Evolutionary conservation across 2,113 vertebrate genomes (phyloP).

Genomic region (Cardinalis cardinalis): DNA sequence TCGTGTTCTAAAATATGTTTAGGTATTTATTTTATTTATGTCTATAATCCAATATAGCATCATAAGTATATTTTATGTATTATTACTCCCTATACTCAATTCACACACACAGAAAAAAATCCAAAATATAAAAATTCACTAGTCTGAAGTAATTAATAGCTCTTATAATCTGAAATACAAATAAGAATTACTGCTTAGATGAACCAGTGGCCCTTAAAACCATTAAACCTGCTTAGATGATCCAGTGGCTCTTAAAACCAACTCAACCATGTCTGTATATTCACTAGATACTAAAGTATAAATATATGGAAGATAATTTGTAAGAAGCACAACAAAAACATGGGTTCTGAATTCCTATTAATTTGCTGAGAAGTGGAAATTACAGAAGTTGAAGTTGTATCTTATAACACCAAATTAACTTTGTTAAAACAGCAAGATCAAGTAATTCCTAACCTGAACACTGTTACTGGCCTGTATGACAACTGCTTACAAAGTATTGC

Average conservation of each 20-base stretch:
- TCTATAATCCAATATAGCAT: not conserved
- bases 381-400: not conserved
- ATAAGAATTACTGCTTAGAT: not conserved
- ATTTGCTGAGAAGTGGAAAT: not conserved
- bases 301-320: not conserved
- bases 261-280: not conserved
- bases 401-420: not conserved
- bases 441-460: not conserved
- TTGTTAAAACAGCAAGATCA: not conserved
- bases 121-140: not conserved
- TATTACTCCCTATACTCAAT: not conserved
- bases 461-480: not conserved
- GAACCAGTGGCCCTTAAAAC: not conserved
- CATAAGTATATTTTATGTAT: not conserved
- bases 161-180: conserved; percentile 1
- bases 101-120: not conserved
- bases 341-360: not conserved
- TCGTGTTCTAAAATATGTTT: not conserved
- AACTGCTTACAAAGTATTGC: not conserved
- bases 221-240: not conserved
- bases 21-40: not conserved
- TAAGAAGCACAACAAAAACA: not conserved
- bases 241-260: not conserved
- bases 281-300: not conserved
- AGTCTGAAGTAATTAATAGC: not conserved